A percentile compares a stretch with the other conserved stretches of the same genome.
These are phyloP conservation scores for Sorex fumeus DNA, from an alignment of 2,113 vertebrate genomes.

Conservation along the genomic window DNA sequence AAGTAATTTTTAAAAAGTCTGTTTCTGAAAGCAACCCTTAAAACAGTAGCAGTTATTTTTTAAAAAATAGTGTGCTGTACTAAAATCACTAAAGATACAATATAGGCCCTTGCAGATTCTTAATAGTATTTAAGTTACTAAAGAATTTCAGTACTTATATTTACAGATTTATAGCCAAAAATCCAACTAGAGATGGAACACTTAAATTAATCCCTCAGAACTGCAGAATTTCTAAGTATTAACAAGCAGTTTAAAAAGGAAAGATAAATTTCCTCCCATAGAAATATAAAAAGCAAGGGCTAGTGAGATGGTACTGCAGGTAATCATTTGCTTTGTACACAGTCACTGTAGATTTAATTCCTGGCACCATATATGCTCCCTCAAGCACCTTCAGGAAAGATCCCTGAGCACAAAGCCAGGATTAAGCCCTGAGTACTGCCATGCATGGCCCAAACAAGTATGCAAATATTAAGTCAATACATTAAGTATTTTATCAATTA, in stretches of 20 bases:
- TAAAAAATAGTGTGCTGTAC: not conserved
- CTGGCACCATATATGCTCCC: not conserved
- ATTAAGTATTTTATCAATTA: constrained; percentile 29
- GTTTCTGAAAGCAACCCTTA: constrained; percentile 40
- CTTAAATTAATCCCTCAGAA: not conserved
- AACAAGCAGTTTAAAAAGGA: constrained; percentile 24
- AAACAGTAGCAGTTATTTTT: not conserved
- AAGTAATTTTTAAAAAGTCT: constrained; percentile 34
- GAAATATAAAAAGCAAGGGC: no score
- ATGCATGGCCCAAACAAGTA: not conserved
- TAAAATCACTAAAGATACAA: constrained; percentile 42
- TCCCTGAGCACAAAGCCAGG: no score
- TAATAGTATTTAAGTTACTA: constrained; percentile 1
- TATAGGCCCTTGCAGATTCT: constrained; percentile 9
- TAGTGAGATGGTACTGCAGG: not conserved
- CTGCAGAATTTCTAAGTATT: not conserved
- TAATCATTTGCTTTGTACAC: not conserved
- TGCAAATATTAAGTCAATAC: constrained; percentile 48
- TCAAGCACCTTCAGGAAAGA: no score
- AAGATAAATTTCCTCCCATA: constrained; percentile 30
- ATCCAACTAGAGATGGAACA: not conserved
- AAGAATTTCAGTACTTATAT: not conserved
- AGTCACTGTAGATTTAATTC: not conserved
- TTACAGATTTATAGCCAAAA: constrained; percentile 45
- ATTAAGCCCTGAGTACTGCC: no score